phyloP scores from a whole-genome alignment of 1,140 invertebrate genomes.

The Caenorhabditis remanei region DNA sequence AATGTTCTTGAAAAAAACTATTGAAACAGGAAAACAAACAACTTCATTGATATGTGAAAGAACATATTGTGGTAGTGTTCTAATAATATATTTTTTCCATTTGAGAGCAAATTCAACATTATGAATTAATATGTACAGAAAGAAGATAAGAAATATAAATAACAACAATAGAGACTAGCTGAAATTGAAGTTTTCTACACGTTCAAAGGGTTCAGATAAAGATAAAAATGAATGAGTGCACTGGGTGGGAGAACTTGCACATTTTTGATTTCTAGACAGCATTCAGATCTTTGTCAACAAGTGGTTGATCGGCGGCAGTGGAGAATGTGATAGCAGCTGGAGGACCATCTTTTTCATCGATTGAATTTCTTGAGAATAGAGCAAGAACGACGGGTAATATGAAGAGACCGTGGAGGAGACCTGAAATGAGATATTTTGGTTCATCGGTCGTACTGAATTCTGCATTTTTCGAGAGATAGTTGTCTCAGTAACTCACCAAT shows the following conservation, averaged over 20 bases:
- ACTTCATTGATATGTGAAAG: too few species aligned
- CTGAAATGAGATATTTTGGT: constrained; percentile 17
- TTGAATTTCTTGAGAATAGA: constrained; percentile 33
- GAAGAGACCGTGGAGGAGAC: constrained; percentile 67
- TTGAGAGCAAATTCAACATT: too few species aligned
- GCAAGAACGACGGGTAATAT: constrained; percentile 65
- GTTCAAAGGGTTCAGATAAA: neutral
- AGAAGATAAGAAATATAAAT: neutral
- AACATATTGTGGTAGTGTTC: too few species aligned
- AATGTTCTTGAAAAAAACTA: too few species aligned
- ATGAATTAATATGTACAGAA: neutral
- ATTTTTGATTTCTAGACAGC: neutral
- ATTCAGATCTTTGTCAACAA: constrained; percentile 39
- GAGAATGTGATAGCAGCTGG: neutral
- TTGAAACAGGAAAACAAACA: too few species aligned
- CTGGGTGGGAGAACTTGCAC: neutral
- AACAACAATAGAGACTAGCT: neutral
- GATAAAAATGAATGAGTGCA: neutral
- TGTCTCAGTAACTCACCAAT: constrained; percentile 60
- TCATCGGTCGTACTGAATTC: neutral
- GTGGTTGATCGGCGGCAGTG: neutral
- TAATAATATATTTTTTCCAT: too few species aligned
- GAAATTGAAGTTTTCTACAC: neutral
- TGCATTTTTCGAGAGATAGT: too few species aligned
- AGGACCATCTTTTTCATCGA: neutral